Conservation (phyloP, 2,888 invertebrate species). For the Melikaiella ostensackeni region DNA sequence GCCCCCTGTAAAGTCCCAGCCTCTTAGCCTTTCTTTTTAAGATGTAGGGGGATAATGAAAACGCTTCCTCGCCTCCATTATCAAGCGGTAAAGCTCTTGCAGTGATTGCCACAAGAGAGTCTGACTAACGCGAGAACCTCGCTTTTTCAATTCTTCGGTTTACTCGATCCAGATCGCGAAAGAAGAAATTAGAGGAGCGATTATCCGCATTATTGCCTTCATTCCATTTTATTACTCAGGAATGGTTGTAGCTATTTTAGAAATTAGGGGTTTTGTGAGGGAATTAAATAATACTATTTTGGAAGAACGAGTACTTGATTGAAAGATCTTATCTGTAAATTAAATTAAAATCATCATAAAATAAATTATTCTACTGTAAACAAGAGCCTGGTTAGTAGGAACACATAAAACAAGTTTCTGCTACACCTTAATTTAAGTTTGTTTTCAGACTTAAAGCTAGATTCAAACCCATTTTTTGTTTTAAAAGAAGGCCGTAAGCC, state of each 20-base stretch:
- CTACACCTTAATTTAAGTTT: too few species aligned
- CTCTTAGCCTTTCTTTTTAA: not conserved
- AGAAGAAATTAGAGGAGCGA: conserved; percentile 6
- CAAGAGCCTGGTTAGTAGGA: too few species aligned
- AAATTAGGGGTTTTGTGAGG: not conserved
- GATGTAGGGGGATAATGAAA: conserved; percentile 27
- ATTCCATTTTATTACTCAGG: not conserved
- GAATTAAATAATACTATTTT: not conserved
- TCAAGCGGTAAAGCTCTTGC: conserved; percentile 23
- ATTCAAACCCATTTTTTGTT: too few species aligned
- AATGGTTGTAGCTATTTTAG: not conserved
- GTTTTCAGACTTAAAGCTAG: too few species aligned
- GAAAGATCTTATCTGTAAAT: too few species aligned
- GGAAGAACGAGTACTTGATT: not conserved
- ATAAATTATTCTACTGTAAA: too few species aligned
- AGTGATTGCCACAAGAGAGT: conserved; percentile 26
- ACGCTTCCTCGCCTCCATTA: conserved; percentile 22
- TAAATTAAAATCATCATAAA: too few species aligned
- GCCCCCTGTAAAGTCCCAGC: not conserved
- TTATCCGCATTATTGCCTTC: conserved; percentile 27
- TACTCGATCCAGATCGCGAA: not conserved
- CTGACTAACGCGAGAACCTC: conserved; percentile 20
- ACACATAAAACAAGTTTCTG: too few species aligned
- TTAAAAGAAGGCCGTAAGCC: too few species aligned
- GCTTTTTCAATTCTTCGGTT: conserved; percentile 25